Evolutionary conservation across 2,888 invertebrate species (phyloP).

Genomic region (Syrista parreyssii): DNA sequence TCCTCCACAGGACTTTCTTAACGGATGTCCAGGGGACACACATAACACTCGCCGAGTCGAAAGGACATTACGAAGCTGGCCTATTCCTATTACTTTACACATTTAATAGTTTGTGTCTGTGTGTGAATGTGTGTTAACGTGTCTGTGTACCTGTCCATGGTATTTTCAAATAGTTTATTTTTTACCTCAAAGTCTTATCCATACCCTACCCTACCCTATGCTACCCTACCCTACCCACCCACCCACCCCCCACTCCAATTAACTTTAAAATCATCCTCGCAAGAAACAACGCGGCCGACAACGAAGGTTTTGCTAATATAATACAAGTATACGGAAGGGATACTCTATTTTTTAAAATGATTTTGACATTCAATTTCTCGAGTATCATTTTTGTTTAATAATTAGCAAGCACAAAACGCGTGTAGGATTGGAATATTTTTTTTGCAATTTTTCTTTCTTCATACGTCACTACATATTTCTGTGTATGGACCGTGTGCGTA

Average conservation of each 20-base stretch:
- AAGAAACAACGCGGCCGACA: background rate
- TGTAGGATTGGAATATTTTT: conserved; percentile 45
- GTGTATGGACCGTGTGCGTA: background rate
- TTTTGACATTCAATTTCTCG: background rate
- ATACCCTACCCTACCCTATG: background rate
- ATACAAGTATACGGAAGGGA: background rate
- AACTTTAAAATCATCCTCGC: background rate
- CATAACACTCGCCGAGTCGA: conserved; percentile 48
- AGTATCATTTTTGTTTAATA: conserved; percentile 41
- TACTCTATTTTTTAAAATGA: background rate
- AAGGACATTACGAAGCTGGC: conserved; percentile 54
- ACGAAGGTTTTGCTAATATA: background rate
- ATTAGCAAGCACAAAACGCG: conserved; percentile 58
- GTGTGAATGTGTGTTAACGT: background rate
- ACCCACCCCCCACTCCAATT: background rate
- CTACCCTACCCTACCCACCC: background rate
- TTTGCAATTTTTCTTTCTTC: background rate
- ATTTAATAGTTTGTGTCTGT: conserved; percentile 34
- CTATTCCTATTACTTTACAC: conserved; percentile 48
- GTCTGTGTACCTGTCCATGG: background rate
- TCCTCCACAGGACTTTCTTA: background rate
- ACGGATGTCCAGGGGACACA: background rate
- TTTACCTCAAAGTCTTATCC: conserved; percentile 9
- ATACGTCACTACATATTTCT: conserved; percentile 11
- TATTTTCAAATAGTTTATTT: conserved; percentile 8